Evolutionary conservation across 2,888 invertebrate species (phyloP), one percentile per base, ranked within the genome.

Genomic region (Sinohyriopsis cumingii): DNA sequence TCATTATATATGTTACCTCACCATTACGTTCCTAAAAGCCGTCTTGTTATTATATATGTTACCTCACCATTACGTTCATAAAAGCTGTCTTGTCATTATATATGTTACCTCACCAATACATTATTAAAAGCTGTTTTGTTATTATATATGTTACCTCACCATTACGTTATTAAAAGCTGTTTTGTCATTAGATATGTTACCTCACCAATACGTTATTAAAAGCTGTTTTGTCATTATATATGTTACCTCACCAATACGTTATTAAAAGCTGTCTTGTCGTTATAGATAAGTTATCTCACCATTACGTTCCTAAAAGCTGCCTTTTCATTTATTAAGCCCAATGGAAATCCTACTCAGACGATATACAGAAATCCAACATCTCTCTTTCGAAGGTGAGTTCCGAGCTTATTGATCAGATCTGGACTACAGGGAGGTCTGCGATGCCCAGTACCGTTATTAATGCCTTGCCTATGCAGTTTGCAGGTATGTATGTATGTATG

Each of bases 321-420:
- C 25, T 56, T 54, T 25, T 60, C 45, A 55, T 59, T 66, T n/a
- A 64, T 65, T 9, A 20, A 82, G 79, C 69, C 9, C 75, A 61
- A 28, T 79, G 82, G 79, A 73, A 81, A 64, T 56, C 64, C 9
- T 64, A 71, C 53, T 67, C 73, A 28, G 78, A 78, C 4, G 72
- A 74, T 12, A 55, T 82, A 15, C 59, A 33, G 33, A 65, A 61
- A 57, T 67, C 65, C 22, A 73, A 73, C 18, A 78, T 81, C 54
- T 56, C 53, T 9, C 62, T 86, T 64, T 71, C 77, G 9, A 60
- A 75, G n/a, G 72, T 80, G 1, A 55, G 28, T 2, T 57, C 67
- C 15, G 95, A 95, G 82, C 90, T 96, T 59, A 91, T 97, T 19
- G 96, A 97, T 87, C 88, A 93, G 77, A 93, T 96, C 73, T 96